Percentiles rank a stretch among this genome's conserved stretches.
These are phyloP conservation scores for Zaprionus taronus DNA, from an alignment of 1,140 invertebrate species.

Conservation along the genomic window DNA sequence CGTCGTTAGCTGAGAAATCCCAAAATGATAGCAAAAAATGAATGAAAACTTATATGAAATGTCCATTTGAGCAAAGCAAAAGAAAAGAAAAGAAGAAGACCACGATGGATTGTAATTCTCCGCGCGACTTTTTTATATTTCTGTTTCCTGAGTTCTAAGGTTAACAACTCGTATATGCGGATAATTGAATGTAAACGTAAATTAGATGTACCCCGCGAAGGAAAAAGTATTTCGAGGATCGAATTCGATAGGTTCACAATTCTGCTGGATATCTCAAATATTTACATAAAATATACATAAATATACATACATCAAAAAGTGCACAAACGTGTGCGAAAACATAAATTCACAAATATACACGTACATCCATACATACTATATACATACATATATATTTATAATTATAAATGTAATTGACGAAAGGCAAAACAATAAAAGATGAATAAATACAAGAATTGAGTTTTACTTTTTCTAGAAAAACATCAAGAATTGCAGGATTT, in stretches of 20 bases:
- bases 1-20: neutral
- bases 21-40: neutral
- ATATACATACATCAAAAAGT: neutral
- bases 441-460: conserved; percentile 1
- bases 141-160: conserved; percentile 23
- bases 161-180: conserved; percentile 21
- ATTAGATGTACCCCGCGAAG: neutral
- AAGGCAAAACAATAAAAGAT: conserved; percentile 38
- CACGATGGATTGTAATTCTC: neutral
- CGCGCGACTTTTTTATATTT: neutral
- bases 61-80: conserved; percentile 4
- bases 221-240: neutral
- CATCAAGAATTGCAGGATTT: too few species aligned
- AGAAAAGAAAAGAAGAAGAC: neutral
- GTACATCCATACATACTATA: conserved; percentile 11
- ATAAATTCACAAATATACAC: conserved; percentile 20
- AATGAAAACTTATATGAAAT: neutral
- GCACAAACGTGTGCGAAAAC: neutral
- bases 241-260: neutral
- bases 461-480: neutral
- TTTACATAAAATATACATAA: conserved; percentile 22
- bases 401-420: conserved; percentile 60
- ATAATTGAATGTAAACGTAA: conserved; percentile 3
- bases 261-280: conserved; percentile 22
- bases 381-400: conserved; percentile 41